These are phyloP conservation scores for Protobothrops mucrosquamatus DNA, from an alignment of 2,113 vertebrate species.

Conservation along the genomic window DNA sequence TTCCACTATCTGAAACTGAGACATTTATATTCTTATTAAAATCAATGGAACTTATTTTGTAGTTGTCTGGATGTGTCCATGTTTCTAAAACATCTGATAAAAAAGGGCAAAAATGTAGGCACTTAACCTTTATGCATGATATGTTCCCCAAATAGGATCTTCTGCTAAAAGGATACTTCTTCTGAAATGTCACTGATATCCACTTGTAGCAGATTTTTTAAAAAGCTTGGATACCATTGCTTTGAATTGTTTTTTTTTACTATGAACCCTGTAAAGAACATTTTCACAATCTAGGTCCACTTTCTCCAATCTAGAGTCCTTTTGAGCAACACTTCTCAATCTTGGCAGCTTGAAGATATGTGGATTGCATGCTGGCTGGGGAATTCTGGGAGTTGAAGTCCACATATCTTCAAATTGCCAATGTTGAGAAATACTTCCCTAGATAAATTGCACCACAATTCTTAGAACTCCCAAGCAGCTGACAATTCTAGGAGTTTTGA, in stretches of 20 bases:
- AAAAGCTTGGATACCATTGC: not conserved
- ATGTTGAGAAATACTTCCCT: not conserved
- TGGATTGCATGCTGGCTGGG: not conserved
- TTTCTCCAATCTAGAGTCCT: not conserved
- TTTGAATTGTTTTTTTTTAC: not conserved
- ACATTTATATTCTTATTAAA: not conserved
- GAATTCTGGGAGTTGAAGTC: not conserved
- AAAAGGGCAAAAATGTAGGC: not conserved
- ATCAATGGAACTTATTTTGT: not conserved
- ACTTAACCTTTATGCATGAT: no score
- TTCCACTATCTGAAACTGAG: not conserved
- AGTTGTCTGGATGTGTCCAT: not conserved
- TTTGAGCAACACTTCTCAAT: not conserved
- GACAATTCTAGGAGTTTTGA: not conserved
- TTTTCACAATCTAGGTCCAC: not conserved
- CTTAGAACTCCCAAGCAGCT: not conserved
- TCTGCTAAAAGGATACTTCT: not conserved
- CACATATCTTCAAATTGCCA: not conserved
- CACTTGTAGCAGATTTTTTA: not conserved
- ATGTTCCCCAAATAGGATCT: not conserved
- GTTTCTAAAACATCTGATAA: not conserved
- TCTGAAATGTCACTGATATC: not conserved
- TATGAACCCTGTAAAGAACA: not conserved
- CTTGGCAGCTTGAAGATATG: not conserved
- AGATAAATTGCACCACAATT: not conserved